These are phyloP conservation scores for Ceratosolen fusciceps DNA, from an alignment of 1,140 invertebrate species.

Conservation along the genomic window DNA sequence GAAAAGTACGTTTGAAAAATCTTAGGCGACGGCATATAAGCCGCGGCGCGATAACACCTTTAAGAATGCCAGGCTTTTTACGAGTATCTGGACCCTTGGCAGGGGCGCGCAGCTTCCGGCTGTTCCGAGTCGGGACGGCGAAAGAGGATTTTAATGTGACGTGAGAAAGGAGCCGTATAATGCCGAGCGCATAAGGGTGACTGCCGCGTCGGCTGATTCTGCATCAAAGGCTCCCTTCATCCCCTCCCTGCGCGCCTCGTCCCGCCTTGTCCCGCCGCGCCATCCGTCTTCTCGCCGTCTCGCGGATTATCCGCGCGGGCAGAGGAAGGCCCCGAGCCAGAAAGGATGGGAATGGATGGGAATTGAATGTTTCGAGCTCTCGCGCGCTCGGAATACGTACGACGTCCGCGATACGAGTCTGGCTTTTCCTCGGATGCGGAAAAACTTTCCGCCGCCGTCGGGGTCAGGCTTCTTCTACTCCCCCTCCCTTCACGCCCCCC, in stretches of 20 bases:
- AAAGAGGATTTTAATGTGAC: constrained; percentile 43
- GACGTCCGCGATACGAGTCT: constrained; percentile 35
- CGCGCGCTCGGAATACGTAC: constrained; percentile 24
- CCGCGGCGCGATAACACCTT: neutral
- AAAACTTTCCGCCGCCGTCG: neutral
- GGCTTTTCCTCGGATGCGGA: constrained; percentile 26
- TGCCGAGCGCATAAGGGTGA: neutral
- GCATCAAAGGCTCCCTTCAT: constrained; percentile 4
- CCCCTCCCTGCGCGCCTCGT: too few relatives aligned
- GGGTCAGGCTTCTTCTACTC: neutral
- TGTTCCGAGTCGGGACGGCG: neutral
- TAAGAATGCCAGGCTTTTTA: neutral
- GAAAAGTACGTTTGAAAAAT: neutral
- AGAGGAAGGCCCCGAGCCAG: too few relatives aligned
- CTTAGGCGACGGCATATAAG: constrained; percentile 1
- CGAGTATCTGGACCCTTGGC: neutral
- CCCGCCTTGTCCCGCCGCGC: too few relatives aligned
- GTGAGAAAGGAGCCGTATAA: neutral
- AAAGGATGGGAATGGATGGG: too few relatives aligned
- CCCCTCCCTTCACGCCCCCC: neutral
- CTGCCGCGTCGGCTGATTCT: neutral
- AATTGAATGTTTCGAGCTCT: constrained; percentile 53
- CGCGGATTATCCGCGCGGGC: constrained; percentile 34
- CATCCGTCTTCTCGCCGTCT: too few relatives aligned
- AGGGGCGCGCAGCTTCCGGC: neutral